Percentiles rank a stretch among this genome's conserved stretches.
Evolutionary conservation across 1,140 invertebrate genomes (phyloP).

Genomic region (Drosophila elegans): DNA sequence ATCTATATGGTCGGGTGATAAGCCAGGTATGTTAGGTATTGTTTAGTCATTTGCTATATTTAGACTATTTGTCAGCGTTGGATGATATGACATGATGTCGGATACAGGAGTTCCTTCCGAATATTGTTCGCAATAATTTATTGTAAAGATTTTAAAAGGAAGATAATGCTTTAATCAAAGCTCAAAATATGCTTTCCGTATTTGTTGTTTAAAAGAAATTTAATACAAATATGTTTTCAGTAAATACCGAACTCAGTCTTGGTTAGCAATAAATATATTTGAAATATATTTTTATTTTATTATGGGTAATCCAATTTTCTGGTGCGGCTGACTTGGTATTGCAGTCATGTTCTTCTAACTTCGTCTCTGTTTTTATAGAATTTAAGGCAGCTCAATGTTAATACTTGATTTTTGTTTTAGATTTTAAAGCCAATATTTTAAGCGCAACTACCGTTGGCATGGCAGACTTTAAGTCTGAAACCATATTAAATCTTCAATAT

Average conservation of each 20-base stretch:
- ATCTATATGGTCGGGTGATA: conserved; percentile 31
- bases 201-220: no score
- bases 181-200: not conserved
- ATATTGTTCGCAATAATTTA: conserved; percentile 1
- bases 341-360: conserved; percentile 16
- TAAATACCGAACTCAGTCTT: no score
- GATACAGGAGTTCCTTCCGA: conserved; percentile 15
- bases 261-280: no score
- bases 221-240: no score
- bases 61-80: conserved; percentile 3
- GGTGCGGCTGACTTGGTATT: conserved; percentile 31
- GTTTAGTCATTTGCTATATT: conserved; percentile 33
- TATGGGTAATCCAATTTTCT: not conserved
- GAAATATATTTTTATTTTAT: not conserved
- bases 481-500: conserved; percentile 49
- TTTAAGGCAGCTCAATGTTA: conserved; percentile 41
- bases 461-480: conserved; percentile 15
- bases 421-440: conserved; percentile 68
- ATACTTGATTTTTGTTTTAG: conserved; percentile 55
- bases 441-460: conserved; percentile 1
- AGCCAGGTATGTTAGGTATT: conserved; percentile 13
- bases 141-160: not conserved
- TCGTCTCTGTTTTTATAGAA: conserved; percentile 43
- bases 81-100: not conserved
- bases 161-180: not conserved